Evolutionary conservation across 2,113 vertebrate species (phyloP).

Genomic region (Empidonax alnorum): DNA sequence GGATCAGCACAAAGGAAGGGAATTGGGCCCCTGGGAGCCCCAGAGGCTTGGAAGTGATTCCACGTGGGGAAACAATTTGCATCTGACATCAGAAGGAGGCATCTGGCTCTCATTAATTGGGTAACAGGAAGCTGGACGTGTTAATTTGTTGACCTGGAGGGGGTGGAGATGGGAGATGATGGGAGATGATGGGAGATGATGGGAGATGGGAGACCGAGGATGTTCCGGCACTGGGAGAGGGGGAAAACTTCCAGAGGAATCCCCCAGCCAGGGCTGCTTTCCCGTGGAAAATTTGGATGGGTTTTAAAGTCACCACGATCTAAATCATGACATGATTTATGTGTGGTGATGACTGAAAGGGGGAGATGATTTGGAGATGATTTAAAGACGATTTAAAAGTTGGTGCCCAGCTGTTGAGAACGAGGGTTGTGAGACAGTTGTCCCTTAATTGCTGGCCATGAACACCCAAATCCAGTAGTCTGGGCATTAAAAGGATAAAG

Average conservation of each 20-base stretch:
- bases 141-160: not conserved
- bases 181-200: not conserved
- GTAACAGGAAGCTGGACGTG: not conserved
- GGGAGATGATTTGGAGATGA: too few species aligned
- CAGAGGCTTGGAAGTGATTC: not conserved
- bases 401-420: not conserved
- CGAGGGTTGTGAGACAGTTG: too few species aligned
- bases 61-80: conserved; percentile 34
- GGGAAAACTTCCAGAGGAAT: not conserved
- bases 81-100: not conserved
- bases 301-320: not conserved
- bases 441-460: not conserved
- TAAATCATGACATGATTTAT: too few species aligned
- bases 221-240: not conserved
- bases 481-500: not conserved
- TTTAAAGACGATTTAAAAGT: too few species aligned
- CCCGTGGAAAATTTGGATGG: not conserved
- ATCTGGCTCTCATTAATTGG: conserved; percentile 29
- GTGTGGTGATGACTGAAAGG: too few species aligned
- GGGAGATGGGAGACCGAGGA: not conserved
- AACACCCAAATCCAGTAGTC: not conserved
- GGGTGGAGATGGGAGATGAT: not conserved
- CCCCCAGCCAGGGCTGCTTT: not conserved
- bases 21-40: not conserved
- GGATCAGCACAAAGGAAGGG: accelerated